Evolutionary conservation across 2,113 vertebrate genomes (phyloP), one percentile per base, ranked within the genome.

Genomic region (Motacilla tschutschensis): DNA sequence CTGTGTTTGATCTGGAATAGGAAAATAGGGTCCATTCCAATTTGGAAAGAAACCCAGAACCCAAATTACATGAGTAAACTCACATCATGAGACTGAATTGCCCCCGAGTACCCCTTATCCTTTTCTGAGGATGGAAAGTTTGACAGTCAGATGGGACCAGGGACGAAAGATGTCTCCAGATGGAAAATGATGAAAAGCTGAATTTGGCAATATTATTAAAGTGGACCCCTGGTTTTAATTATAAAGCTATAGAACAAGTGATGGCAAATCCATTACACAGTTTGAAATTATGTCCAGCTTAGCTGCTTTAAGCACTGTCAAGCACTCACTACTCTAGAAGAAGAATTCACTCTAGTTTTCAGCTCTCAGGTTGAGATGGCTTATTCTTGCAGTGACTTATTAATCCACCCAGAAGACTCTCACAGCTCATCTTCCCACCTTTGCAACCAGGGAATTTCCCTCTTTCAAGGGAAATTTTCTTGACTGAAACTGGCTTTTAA

Each of bases 141-240:
- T 78, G 48, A 62, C 80, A 47, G 48, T 53, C 46, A 55, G 25
- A 76, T 46, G 44, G 48, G 19, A 75, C 17, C 33, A 8, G 6
- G 24, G 31, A 60, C 81, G 35, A 75, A 87, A 78, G 66, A 86
- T 48, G 13, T 20, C 47, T 91, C 67, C 80, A 84, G 46, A 77
- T 66, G 83, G 64, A 91, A 89, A 79, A 19, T 26, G 19, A 76
- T 48, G 31, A 89, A 88, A 85, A 81, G 51, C 28, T 81, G 41
- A 73, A 81, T 57, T 75, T 83, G 80, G 74, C 71, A 63, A 69
- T 76, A 48, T 14, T 58, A 43, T 73, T 90, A 29, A 82, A 79
- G 36, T n/a, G 20, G 47, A 77, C 8, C 11, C 10, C 71, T 91
- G 90, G 41, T 47, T 87, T 92, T 79, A 82, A 79, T 84, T 90